Evolutionary conservation across 2,113 vertebrate genomes (phyloP).

Genomic region (Archocentrus centrarchus): DNA sequence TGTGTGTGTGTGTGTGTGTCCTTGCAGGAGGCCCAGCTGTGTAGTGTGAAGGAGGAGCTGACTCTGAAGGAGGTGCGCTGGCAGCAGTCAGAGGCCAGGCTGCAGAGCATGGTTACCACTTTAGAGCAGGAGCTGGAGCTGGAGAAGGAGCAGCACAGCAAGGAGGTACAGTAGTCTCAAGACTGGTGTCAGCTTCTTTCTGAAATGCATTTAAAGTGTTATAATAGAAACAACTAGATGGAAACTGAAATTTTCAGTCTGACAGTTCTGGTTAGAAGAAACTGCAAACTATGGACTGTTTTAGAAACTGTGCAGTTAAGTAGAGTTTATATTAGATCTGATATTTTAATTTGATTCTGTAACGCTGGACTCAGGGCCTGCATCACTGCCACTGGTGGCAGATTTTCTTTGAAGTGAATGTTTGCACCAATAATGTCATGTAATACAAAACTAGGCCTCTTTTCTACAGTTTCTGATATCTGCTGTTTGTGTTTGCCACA

Average conservation of each 20-base stretch:
- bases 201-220: too few species aligned
- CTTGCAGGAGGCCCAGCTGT: constrained; percentile 67
- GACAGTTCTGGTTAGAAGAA: neutral
- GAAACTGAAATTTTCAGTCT: too few species aligned
- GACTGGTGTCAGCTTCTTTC: neutral
- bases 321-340: neutral
- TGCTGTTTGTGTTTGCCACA: neutral
- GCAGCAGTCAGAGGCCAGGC: constrained; percentile 77
- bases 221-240: too few species aligned
- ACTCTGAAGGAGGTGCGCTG: constrained; percentile 79
- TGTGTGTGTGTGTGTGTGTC: neutral
- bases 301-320: neutral
- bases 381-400: neutral
- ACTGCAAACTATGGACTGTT: neutral
- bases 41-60: constrained; percentile 70
- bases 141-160: constrained; percentile 75
- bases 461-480: neutral
- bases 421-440: too few species aligned
- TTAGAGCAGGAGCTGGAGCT: constrained; percentile 80
- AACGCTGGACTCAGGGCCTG: neutral
- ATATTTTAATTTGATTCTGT: neutral
- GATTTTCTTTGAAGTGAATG: too few species aligned
- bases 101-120: constrained; percentile 74
- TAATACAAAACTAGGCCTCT: neutral
- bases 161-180: constrained; percentile 66